Conservation (phyloP, 1,140 invertebrate species). For the Platyscapa corneri region DNA sequence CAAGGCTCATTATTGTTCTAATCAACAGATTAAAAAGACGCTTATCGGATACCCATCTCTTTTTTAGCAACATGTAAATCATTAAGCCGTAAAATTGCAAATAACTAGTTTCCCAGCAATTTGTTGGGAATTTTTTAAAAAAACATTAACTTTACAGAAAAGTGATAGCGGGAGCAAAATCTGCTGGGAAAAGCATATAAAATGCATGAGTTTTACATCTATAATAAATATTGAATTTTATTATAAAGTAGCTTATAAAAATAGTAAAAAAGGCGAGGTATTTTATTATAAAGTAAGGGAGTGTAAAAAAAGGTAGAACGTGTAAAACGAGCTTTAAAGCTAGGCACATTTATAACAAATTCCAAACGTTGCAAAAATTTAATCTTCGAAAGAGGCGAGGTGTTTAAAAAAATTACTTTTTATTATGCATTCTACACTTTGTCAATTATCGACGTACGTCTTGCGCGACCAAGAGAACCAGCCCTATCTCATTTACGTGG, state of each 20-base stretch:
- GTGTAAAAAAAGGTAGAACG: not conserved
- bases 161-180: not conserved
- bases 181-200: not conserved
- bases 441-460: not conserved
- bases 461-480: not conserved
- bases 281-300: not conserved
- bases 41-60: too few species aligned
- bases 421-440: not conserved
- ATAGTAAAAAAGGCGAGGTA: not conserved
- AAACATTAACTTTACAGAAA: not conserved
- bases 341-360: not conserved
- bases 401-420: not conserved
- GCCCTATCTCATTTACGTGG: not conserved
- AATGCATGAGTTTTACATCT: not conserved
- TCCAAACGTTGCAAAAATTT: not conserved
- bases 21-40: too few species aligned
- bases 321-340: not conserved
- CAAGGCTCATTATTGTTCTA: too few species aligned
- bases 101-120: too few species aligned
- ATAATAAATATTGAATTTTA: constrained; percentile 13
- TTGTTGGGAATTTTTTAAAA: not conserved
- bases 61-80: too few species aligned
- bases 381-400: not conserved
- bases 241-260: not conserved
- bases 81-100: too few species aligned